phyloP scores from a whole-genome alignment of 2,888 invertebrate genomes.

The Coelopa pilipes region DNA sequence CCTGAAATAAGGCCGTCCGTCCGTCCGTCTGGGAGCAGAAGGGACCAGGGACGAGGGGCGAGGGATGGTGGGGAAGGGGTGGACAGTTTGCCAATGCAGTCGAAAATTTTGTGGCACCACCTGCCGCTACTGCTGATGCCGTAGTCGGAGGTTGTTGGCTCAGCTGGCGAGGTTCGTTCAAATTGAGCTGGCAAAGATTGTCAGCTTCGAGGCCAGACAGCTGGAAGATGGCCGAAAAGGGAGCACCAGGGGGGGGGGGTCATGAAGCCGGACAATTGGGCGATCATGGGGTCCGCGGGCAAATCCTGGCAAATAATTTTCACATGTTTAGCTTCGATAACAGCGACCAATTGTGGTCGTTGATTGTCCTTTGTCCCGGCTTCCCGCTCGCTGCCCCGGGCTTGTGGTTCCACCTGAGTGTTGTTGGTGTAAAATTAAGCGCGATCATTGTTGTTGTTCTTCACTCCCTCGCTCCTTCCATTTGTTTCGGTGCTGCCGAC shows the following conservation, averaged over 20 bases:
- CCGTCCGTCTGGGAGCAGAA: no score
- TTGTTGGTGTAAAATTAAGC: neutral
- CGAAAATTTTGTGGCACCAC: slow-evolving; percentile 25
- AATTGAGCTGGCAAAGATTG: neutral
- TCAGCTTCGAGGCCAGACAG: neutral
- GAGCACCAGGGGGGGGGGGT: neutral
- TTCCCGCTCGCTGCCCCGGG: no score
- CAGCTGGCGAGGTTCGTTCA: slow-evolving; percentile 16
- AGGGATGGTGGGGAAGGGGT: neutral
- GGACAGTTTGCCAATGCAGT: slow-evolving; percentile 23
- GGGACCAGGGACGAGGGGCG: no score
- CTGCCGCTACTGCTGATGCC: slow-evolving; percentile 11
- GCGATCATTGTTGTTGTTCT: no score
- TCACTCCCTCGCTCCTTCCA: neutral
- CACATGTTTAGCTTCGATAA: slow-evolving; percentile 1
- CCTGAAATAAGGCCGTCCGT: no score
- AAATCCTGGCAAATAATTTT: neutral
- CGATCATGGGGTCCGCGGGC: no score
- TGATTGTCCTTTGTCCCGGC: neutral
- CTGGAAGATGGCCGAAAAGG: neutral
- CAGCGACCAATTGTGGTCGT: neutral
- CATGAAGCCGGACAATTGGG: no score
- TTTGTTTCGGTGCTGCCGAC: neutral
- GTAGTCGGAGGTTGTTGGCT: slow-evolving; percentile 16
- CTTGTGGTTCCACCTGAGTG: no score